Evolutionary conservation across 2,888 invertebrate genomes (phyloP), one percentile per base, ranked within the genome.

Genomic region (Abscondita cerata): DNA sequence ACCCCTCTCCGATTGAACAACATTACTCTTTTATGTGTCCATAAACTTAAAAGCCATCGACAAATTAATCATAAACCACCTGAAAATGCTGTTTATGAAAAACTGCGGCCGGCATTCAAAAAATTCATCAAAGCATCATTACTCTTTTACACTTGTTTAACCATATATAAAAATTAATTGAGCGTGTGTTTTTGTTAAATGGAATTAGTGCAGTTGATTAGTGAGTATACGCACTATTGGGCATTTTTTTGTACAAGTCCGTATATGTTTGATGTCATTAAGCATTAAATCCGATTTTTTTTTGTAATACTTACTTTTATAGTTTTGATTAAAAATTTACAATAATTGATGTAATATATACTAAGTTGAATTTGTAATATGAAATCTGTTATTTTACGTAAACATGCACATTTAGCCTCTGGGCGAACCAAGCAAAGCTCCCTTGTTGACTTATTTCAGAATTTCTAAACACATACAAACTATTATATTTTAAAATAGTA

Each of bases 381-480:
- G n/a, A 25, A 25, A 25, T 25, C 25, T n/a, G 25, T 25, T 25
- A 2, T 25, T 25, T 25, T 25, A 25, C 6, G 25, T 6, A 25
- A 41, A n/a, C 15, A 41, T 41, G 41, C 15, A 41, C 15, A 16
- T 12, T 41, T 13, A 9, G 12, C n/a, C 13, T 13, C 8, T 9
- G 15, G 41, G 15, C 16, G 8, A 2, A 15, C 13, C 2, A 8
- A 15, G 41, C 12, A 41, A 41, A 41, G 13, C 41, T 41, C 41
- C 41, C 36, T 15, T 41, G 41, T 16, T 41, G 16, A 41, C 15
- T 41, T 41, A 41, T 41, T 15, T 15, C 13, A 16, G 16, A 41
- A 41, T 41, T 41, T 16, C 9, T 41, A 41, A 13, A 41, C 16
- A 41, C 41, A 41, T 41, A 41, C 41, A 41, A 41, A 41, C 8